phyloP scores from a whole-genome alignment of 2,113 vertebrate genomes.

The Sula dactylatra region DNA sequence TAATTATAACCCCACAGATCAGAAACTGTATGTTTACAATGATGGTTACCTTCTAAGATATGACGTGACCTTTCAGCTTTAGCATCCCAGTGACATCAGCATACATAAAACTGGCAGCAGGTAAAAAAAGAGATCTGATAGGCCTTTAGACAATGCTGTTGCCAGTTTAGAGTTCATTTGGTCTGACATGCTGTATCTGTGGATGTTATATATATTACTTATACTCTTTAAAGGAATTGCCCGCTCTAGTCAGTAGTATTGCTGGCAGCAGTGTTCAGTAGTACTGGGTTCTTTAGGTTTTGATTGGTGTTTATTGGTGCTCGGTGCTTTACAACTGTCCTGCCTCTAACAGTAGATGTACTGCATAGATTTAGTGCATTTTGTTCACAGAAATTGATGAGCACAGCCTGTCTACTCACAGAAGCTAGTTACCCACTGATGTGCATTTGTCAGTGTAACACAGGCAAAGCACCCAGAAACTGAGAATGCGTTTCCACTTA shows the following conservation, averaged over 20 bases:
- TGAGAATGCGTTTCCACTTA: background rate
- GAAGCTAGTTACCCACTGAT: background rate
- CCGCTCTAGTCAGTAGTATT: background rate
- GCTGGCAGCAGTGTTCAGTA: background rate
- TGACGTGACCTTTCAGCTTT: constrained; percentile 24
- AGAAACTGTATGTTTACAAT: constrained; percentile 74
- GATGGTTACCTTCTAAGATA: constrained; percentile 75
- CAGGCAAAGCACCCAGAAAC: background rate
- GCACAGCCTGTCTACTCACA: background rate
- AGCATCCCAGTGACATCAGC: background rate
- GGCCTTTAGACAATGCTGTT: background rate
- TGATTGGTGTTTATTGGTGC: background rate
- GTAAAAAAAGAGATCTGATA: background rate
- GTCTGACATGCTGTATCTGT: background rate
- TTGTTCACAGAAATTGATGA: background rate
- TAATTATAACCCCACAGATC: constrained; percentile 74
- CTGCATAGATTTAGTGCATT: background rate
- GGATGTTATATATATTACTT: background rate
- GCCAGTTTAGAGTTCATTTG: background rate
- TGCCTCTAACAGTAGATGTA: background rate
- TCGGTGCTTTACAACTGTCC: background rate
- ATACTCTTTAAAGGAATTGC: background rate
- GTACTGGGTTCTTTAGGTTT: background rate
- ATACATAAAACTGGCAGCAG: background rate
- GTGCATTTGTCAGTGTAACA: constrained; percentile 4